These are phyloP conservation scores for Xestia rhomboidea DNA, from an alignment of 2,888 invertebrate genomes.

Conservation along the genomic window DNA sequence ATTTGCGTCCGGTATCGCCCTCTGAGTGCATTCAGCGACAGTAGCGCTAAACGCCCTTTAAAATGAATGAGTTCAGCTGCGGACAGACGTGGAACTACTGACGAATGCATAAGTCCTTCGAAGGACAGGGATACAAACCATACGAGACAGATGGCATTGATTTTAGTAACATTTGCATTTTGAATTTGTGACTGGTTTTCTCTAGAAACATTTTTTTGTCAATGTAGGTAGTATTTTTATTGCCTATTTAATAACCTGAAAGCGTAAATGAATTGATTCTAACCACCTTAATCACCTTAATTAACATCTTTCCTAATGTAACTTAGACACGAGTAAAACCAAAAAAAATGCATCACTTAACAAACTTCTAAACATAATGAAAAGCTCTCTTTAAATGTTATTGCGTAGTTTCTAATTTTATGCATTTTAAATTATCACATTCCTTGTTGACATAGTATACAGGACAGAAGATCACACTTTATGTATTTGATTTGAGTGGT, in stretches of 20 bases:
- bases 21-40: not conserved
- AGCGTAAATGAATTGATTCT: not conserved
- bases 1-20: not conserved
- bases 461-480: not conserved
- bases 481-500: too few species aligned
- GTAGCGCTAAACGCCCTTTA: constrained; percentile 4
- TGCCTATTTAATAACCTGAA: not conserved
- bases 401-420: not conserved
- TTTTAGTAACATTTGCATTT: not conserved
- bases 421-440: not conserved
- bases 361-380: too few species aligned
- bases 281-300: too few species aligned
- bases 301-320: too few species aligned
- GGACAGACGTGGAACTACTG: constrained; percentile 5
- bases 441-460: not conserved
- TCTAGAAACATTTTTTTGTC: not conserved
- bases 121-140: not conserved
- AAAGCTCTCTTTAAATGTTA: too few species aligned
- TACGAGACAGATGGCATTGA: constrained; percentile 4
- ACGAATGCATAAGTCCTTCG: not conserved
- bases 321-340: not conserved
- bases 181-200: not conserved
- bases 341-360: too few species aligned
- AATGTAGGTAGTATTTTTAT: not conserved
- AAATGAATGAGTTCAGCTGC: not conserved